Base-by-base conservation (phyloP, 1,140 invertebrate genomes). In the Drosophila pectinifera region DNA sequence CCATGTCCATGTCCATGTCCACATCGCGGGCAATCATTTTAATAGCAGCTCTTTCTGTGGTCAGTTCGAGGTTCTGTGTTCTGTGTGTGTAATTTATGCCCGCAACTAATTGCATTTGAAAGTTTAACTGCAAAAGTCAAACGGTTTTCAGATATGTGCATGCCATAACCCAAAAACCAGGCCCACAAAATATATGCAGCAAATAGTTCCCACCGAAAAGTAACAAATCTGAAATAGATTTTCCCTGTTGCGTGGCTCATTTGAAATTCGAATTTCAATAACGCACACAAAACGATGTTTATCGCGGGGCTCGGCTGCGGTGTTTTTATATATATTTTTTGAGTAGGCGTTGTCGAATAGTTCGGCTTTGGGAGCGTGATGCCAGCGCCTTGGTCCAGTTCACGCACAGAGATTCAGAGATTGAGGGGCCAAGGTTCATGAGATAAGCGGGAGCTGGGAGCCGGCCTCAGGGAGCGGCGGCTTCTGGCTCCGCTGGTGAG, bases 41-140 rank as follows among this genome's bases (percentile, higher is more conserved):
- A 89, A 89, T 89, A 89, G 79, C 69, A 90, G 86, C 65, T 72
- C 64, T 70, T 72, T 54, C 74, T 41, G 42, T 77, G 74, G 74
- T 77, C 74, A 69, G 74, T 70, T 36, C 59, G 59, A 63, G 59
- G 59, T 63, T 56, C 78, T 85, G 28, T 28, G 28, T 8, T 28
- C 28, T 31, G 28, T 31, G 49, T 53, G 54, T 80, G 73, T 85
- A 85, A 85, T 85, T 85, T 85, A 85, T 85, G 81, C 78, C 75
- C 72, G 45, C 53, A 79, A 73, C 84, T 86, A 86, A 86, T 86
- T 86, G 83, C 83, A 88, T 86, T 86, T 86, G 83, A 86, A 86
- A 86, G 83, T 76, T 86, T 88, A 86, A 89, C 84, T 88, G 83
- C 84, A 88, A 88, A 83, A 88, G 84, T 89, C 84, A 88, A 88